Base-by-base conservation (phyloP, 2,113 vertebrate species). In the Microcebus murinus region DNA sequence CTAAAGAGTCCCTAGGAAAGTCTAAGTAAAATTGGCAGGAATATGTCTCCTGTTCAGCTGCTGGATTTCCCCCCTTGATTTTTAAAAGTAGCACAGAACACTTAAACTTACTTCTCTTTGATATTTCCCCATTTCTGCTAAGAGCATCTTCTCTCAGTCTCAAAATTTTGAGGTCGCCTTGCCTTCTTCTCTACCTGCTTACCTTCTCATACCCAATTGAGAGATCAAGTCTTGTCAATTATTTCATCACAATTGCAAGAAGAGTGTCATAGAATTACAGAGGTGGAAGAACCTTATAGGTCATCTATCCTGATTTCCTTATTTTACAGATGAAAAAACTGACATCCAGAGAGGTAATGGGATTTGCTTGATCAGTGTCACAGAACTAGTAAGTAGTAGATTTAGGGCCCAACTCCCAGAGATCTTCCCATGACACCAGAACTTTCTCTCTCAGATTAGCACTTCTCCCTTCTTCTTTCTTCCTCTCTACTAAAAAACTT, bases 161-260 rank as follows among this genome's bases (percentile, higher is more conserved):
- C 90, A 95, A 90, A 92, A 25, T 27, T 59, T 45, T 67, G 61
- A 71, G 36, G n/a, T 77, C 34, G 27, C 36, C 39, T 87, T 94
- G 52, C 55, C 71, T 90, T 93, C 45, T 83, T 93, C 50, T 83
- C 36, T 34, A 71, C 59, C 63, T 52, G 29, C 48, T 70, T 81
- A 94, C 23, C 93, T 88, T 68, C 65, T 82, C 29, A 90, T 1
- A 70, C 9, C 11, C 71, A 67, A 67, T 0, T 42, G 50, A 95
- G 50, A 93, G 67, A 94, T 42, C 48, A 63, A n/a, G 57, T 70
- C 76, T 55, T 86, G 48, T 77, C 91, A 93, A 94, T 76, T 96
- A 95, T 94, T 94, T 83, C 96, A 95, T 96, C 97, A 97, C 81
- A 97, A 95, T n/a, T 79, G 25, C 48, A 73, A 12, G 61, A 97